Percentiles rank a stretch among this genome's conserved stretches.
Conservation (phyloP, 2,888 invertebrate species). For the Synanthedon tipuliformis region DNA sequence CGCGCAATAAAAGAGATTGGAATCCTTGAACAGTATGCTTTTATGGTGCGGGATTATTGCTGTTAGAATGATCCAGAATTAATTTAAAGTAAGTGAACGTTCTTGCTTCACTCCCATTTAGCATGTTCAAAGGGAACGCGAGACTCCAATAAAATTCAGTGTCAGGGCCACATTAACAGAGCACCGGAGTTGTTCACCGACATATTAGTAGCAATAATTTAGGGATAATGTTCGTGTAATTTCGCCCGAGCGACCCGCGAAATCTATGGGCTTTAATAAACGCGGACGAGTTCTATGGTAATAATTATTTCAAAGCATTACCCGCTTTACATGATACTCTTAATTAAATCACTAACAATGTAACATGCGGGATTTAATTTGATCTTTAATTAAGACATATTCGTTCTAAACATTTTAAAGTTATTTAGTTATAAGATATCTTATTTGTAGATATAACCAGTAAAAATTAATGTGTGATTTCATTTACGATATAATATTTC, state of each 20-base stretch:
- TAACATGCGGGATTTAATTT: slow-evolving; percentile 27
- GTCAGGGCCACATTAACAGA: slow-evolving; percentile 23
- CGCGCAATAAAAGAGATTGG: too few relatives aligned
- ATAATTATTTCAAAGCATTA: slow-evolving; percentile 64
- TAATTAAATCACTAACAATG: slow-evolving; percentile 52
- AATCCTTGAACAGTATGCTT: too few relatives aligned
- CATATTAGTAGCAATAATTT: slow-evolving; percentile 66
- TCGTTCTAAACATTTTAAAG: not conserved
- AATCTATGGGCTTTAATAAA: slow-evolving; percentile 68
- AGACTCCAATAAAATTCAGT: slow-evolving; percentile 27
- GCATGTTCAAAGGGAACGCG: slow-evolving; percentile 10
- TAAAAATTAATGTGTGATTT: too few relatives aligned
- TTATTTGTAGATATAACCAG: too few relatives aligned
- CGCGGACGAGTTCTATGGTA: slow-evolving; percentile 50
- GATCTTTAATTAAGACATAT: slow-evolving; percentile 28
- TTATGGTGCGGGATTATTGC: too few relatives aligned
- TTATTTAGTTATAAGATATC: too few relatives aligned
- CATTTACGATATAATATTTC: too few relatives aligned
- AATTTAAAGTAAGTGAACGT: not conserved
- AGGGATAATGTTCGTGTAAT: slow-evolving; percentile 59
- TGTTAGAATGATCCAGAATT: not conserved
- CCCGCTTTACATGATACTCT: slow-evolving; percentile 46
- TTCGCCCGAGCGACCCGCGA: slow-evolving; percentile 45
- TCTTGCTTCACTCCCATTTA: slow-evolving; percentile 11
- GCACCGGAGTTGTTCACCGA: slow-evolving; percentile 34